Evolutionary conservation across 2,888 invertebrate genomes (phyloP).

Genomic region (Thumatha senex): DNA sequence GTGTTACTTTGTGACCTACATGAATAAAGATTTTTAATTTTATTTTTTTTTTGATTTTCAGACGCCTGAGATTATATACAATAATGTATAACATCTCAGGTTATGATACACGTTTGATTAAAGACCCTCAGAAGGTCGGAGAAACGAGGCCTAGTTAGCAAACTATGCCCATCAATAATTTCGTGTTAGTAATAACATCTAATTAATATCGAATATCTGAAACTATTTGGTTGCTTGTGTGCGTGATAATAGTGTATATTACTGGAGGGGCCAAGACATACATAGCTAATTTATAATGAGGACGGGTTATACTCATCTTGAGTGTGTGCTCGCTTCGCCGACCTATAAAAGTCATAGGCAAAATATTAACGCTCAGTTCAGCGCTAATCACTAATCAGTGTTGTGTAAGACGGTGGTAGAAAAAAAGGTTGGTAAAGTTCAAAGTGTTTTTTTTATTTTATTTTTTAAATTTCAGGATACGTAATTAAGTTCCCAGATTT

Average conservation of each 20-base stretch:
- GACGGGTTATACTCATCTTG: constrained; percentile 24
- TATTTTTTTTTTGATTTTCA: too few relatives aligned
- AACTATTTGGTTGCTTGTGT: constrained; percentile 41
- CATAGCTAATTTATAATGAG: constrained; percentile 38
- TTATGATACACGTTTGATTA: constrained; percentile 31
- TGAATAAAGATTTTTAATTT: too few relatives aligned
- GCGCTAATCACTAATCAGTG: constrained; percentile 59
- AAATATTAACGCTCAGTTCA: constrained; percentile 61
- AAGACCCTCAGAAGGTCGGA: constrained; percentile 37
- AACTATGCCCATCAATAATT: constrained; percentile 55
- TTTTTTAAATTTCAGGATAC: not conserved
- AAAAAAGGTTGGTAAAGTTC: constrained; percentile 47
- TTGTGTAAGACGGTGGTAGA: constrained; percentile 51
- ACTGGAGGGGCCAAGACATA: constrained; percentile 48
- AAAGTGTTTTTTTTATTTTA: not conserved
- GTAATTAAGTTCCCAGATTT: too few relatives aligned
- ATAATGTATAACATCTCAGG: constrained; percentile 4
- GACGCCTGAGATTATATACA: not conserved
- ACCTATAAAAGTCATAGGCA: constrained; percentile 74
- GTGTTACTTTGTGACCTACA: too few relatives aligned
- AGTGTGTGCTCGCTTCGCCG: constrained; percentile 49
- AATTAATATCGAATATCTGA: constrained; percentile 62
- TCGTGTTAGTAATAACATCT: constrained; percentile 53
- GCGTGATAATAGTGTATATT: constrained; percentile 23
- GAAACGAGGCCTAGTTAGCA: constrained; percentile 34